Evolutionary conservation across 2,113 vertebrate species (phyloP), one percentile per base, ranked within the genome.

Genomic region (Lepus americanus): DNA sequence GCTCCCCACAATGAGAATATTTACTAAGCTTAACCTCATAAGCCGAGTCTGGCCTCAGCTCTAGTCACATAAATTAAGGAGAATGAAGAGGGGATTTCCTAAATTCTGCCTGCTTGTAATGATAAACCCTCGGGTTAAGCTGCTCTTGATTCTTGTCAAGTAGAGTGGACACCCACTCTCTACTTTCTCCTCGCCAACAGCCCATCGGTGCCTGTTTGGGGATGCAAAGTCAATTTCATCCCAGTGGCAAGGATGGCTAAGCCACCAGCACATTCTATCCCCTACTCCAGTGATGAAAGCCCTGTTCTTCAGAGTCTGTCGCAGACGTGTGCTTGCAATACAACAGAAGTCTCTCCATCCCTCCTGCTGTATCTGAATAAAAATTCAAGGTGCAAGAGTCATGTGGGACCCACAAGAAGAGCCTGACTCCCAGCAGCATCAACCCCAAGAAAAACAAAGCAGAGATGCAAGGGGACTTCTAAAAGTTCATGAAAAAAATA

Each of bases 11-110:
- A 70, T 36, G 53, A 89, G 36, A 90, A 64, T 70, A 51, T 36
- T 31, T 87, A 55, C 51, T 78, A 55, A 86, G 9, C 36, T 3
- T 85, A 78, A 82, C n/a, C 59, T 22, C 67, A 67, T 49, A 29
- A 77, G 7, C 49, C 17, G 31, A 70, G n/a, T 49, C n/a, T 79
- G 73, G 90, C 72, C 78, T 94, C 87, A 96, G 55, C 69, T 85
- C 67, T 73, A 70, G 87, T 91, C 63, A 36, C 19, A 87, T 53
- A 88, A 88, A 39, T 5, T 63, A 89, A 25, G 61, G 51, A 84
- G 29, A 90, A 31, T 12, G 6, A 25, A 90, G n/a, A 63, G 67
- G 89, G 69, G 63, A 69, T 74, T 94, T 86, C 90, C 92, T 76
- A 70, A 55, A 36, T 66, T 83, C 39, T 84, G 23, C 29, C 39